phyloP scores from a whole-genome alignment of 2,113 vertebrate genomes.

The Pseudorhombus dupliciocellatus region DNA sequence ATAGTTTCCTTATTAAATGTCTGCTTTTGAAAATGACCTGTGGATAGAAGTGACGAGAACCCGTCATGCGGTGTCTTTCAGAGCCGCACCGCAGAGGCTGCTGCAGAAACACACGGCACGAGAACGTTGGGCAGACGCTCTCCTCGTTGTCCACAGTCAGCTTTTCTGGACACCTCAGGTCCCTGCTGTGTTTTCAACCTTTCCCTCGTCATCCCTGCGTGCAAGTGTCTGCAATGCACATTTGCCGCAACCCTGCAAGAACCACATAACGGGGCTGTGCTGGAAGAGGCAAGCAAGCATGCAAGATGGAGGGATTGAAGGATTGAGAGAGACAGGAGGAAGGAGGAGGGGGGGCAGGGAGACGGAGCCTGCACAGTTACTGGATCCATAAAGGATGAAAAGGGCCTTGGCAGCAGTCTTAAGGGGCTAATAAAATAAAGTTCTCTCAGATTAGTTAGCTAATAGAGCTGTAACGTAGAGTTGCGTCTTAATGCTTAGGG shows the following conservation, averaged over 20 bases:
- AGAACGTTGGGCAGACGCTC: slow-evolving; percentile 13
- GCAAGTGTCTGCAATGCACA: background rate
- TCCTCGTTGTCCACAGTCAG: slow-evolving; percentile 26
- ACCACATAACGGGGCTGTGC: slow-evolving; percentile 15
- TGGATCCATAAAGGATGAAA: slow-evolving; percentile 78
- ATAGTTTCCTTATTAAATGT: too few species aligned
- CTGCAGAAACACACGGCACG: too few species aligned
- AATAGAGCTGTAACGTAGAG: slow-evolving; percentile 78
- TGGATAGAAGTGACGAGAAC: background rate
- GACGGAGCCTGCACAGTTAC: slow-evolving; percentile 55
- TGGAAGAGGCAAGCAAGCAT: slow-evolving; percentile 40
- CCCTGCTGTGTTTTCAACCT: slow-evolving; percentile 36
- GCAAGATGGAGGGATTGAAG: slow-evolving; percentile 69
- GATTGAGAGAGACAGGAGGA: slow-evolving; percentile 70
- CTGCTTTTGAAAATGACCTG: too few species aligned
- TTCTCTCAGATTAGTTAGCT: slow-evolving; percentile 81
- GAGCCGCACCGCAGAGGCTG: slow-evolving; percentile 8
- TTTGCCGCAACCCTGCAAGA: slow-evolving; percentile 29
- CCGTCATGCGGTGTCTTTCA: too few species aligned
- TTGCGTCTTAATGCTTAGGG: slow-evolving; percentile 68
- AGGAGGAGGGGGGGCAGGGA: slow-evolving; percentile 28
- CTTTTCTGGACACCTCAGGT: slow-evolving; percentile 28
- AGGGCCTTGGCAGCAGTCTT: slow-evolving; percentile 78
- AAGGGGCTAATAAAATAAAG: slow-evolving; percentile 80
- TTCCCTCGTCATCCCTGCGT: slow-evolving; percentile 12